These are phyloP conservation scores for Chloropsis hardwickii DNA, from an alignment of 2,113 vertebrate genomes.

Conservation along the genomic window DNA sequence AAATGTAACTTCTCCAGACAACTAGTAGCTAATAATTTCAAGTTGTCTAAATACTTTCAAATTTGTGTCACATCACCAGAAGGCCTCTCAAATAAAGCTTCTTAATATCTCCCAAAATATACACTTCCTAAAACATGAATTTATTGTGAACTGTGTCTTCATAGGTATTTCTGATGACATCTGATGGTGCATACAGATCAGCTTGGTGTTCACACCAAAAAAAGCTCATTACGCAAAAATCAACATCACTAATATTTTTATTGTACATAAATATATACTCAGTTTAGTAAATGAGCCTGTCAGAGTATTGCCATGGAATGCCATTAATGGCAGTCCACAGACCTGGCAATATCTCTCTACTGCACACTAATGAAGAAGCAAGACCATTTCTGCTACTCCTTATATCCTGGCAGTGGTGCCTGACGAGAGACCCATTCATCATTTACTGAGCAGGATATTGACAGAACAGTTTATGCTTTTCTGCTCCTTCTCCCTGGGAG, in stretches of 20 bases:
- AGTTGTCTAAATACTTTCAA: not conserved
- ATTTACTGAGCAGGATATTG: not conserved
- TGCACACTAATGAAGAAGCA: not conserved
- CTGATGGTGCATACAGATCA: not conserved
- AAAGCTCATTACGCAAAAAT: not conserved
- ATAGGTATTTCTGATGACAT: not conserved
- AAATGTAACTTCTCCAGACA: not conserved
- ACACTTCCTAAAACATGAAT: not conserved
- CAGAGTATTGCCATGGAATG: not conserved
- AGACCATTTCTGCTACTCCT: not conserved
- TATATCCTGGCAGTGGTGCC: not conserved
- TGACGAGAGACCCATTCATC: not conserved
- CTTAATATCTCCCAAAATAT: not conserved
- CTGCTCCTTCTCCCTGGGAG: not conserved
- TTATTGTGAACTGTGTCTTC: not conserved
- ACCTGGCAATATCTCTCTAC: not conserved
- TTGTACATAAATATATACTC: not conserved
- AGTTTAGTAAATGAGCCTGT: not conserved
- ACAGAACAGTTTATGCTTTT: not conserved
- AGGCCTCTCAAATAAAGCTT: not conserved
- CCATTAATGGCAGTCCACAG: not conserved
- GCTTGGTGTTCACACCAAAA: not conserved
- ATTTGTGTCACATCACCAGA: not conserved
- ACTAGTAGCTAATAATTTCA: not conserved
- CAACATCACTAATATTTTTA: not conserved